Base-by-base conservation (phyloP, 92 coral and sea anemone species). In the Phenganax stokvisi region DNA sequence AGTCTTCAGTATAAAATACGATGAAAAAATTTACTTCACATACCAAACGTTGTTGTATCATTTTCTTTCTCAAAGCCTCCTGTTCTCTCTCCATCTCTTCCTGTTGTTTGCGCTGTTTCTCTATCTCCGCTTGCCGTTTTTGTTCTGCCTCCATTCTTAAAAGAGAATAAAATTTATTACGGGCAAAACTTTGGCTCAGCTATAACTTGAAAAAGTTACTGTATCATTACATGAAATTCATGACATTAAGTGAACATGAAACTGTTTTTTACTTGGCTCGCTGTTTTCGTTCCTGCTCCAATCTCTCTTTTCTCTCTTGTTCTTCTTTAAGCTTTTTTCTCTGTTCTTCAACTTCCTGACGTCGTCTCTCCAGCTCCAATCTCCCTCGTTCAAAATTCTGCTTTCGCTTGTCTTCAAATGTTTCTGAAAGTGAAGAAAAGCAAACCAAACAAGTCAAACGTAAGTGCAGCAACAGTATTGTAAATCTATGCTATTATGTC, bases 21-120 rank as follows among this genome's bases (percentile, higher is more conserved):
- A 16, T 16, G 12, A 16, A 67, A 16, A 67, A 2, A 4, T 54
- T 27, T 76, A 8, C 17, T 66, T 9, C 13, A 37, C 89, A 58
- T 86, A 90, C 93, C 87, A 94, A 89, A 87, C 98, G 84, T 80
- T 94, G 98, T 57, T 94, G 98, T 29, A 94, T 94, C 98, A 94
- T 94, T 71, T 94, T 89, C 86, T 94, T 94, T 71, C 96, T 86
- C 78, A 94, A 54, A 10, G 92, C 97, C 74, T 94, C 98, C 77
- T 94, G 98, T 75, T 94, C 98, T 37, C 93, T 89, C 74, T 94
- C 98, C 98, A 94, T 94, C 73, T 94, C 98, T 11, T 92, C 82
- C 66, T 94, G 98, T 75, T 94, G 98, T 31, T 94, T 91, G 5
- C 98, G 85, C 20, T 94, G 98, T 54, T 94, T 94, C 67, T 94